These are phyloP conservation scores for Oligia latruncula DNA, from an alignment of 2,888 invertebrate species.

Conservation along the genomic window DNA sequence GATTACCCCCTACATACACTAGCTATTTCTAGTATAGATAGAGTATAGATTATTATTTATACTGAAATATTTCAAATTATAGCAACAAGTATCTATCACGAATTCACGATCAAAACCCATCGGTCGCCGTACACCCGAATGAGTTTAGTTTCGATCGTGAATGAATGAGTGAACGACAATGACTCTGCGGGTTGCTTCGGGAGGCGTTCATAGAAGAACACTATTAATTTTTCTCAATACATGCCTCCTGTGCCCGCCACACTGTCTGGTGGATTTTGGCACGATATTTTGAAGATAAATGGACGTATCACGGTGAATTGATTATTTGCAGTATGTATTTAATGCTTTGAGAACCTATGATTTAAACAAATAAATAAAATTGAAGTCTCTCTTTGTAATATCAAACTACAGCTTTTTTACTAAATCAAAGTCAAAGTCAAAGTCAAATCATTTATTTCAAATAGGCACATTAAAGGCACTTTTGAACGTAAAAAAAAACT, in stretches of 20 bases:
- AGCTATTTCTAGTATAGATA: not conserved
- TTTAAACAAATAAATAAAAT: not conserved
- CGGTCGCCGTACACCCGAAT: slow-evolving; percentile 47
- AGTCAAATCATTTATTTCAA: no score
- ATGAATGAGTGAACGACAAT: slow-evolving; percentile 70
- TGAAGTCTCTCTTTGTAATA: not conserved
- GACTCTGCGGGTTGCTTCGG: slow-evolving; percentile 63
- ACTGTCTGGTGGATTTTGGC: slow-evolving; percentile 47
- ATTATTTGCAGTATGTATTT: not conserved
- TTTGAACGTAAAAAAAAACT: no score
- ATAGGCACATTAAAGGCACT: no score
- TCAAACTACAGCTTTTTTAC: not conserved
- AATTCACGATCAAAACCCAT: slow-evolving; percentile 44
- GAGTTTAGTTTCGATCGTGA: slow-evolving; percentile 55
- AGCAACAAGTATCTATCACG: slow-evolving; percentile 17
- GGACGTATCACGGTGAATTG: slow-evolving; percentile 1
- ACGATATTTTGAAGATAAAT: slow-evolving; percentile 25
- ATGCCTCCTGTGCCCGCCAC: slow-evolving; percentile 45
- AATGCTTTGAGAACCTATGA: not conserved
- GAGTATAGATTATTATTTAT: not conserved
- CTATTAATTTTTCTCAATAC: slow-evolving; percentile 62
- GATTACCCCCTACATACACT: not conserved
- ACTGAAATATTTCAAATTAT: slow-evolving; percentile 12
- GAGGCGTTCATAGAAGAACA: slow-evolving; percentile 59
- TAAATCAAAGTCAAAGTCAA: no score